Evolutionary conservation across 2,888 invertebrate genomes (phyloP).

Genomic region (Dolomedes plantarius): DNA sequence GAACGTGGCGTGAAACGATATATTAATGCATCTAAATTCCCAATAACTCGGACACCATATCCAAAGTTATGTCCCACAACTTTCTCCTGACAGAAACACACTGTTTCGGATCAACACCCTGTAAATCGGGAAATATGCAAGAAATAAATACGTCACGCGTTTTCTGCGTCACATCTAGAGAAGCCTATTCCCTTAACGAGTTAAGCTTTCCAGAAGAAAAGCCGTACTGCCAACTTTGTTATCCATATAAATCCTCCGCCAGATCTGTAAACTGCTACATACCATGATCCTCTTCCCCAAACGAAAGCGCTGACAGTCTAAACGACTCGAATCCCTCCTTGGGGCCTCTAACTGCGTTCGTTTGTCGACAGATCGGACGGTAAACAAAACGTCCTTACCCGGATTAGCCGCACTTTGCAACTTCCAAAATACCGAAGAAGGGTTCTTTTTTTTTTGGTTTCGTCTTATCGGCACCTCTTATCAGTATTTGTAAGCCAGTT

Average conservation of each 20-base stretch:
- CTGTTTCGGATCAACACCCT: too few species aligned
- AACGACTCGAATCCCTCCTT: constrained; percentile 30
- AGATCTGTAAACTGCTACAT: not conserved
- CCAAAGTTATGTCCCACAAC: too few species aligned
- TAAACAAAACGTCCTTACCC: constrained; percentile 49
- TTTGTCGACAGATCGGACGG: constrained; percentile 59
- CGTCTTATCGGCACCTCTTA: constrained; percentile 26
- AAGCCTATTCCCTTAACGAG: not conserved
- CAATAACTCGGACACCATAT: too few species aligned
- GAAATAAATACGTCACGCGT: too few species aligned
- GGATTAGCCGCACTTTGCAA: not conserved
- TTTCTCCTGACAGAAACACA: too few species aligned
- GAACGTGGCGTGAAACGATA: too few species aligned
- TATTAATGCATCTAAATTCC: too few species aligned
- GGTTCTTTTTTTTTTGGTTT: constrained; percentile 16
- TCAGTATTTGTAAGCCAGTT: constrained; percentile 60
- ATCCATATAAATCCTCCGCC: not conserved
- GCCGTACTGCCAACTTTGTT: not conserved
- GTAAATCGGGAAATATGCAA: too few species aligned
- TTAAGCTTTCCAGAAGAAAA: not conserved
- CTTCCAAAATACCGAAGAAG: not conserved
- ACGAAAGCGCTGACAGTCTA: constrained; percentile 49
- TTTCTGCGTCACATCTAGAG: too few species aligned
- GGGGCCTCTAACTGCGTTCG: constrained; percentile 56
- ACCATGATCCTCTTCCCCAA: constrained; percentile 4